Conservation (phyloP, 30 jellyfish, hydroid and myxozoan species). For the Pelagia noctiluca region DNA sequence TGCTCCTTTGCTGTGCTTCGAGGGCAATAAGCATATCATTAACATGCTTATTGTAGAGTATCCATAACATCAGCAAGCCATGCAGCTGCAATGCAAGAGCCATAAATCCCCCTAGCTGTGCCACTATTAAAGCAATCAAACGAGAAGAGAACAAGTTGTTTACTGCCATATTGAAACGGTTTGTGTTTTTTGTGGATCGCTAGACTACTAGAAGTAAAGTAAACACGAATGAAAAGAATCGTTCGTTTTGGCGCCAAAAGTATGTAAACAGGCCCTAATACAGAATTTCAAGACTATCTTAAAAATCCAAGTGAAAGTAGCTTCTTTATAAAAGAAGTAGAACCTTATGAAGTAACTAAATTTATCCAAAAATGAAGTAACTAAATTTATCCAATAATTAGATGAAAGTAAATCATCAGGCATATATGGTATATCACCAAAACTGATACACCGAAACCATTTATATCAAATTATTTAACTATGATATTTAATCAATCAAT, state of each 20-base stretch:
- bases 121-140: neutral
- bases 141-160: too few species aligned
- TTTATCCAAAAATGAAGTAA: too few species aligned
- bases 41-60: neutral
- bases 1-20: neutral
- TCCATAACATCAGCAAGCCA: neutral
- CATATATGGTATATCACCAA: neutral
- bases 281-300: too few species aligned
- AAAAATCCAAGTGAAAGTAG: neutral
- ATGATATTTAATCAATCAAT: neutral
- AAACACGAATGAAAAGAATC: too few species aligned
- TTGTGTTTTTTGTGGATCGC: too few species aligned
- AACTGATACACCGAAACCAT: neutral
- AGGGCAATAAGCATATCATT: neutral
- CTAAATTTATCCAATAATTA: too few species aligned
- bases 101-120: conserved; percentile 6
- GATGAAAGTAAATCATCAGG: neutral
- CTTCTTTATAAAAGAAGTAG: neutral
- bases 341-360: neutral
- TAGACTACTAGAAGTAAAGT: too few species aligned
- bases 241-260: too few species aligned
- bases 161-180: too few species aligned
- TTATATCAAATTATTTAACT: neutral
- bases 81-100: neutral
- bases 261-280: too few species aligned